These are phyloP conservation scores for Scophthalmus maximus DNA, from an alignment of 2,113 vertebrate species.

Conservation along the genomic window DNA sequence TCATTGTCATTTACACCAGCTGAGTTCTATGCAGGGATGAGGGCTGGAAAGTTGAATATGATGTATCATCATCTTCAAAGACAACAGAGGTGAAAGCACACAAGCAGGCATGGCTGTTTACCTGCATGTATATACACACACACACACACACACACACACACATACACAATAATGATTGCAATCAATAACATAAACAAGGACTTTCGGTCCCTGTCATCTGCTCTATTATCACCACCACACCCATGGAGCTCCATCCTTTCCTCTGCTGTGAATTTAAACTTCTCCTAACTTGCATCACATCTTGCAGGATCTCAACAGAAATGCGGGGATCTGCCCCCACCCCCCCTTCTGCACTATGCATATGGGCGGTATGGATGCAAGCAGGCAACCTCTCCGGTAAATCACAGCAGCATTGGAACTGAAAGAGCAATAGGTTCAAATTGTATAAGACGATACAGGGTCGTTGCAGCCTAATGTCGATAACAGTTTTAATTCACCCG, in stretches of 20 bases:
- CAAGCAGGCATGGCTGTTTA: not conserved
- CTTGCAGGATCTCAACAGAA: constrained; percentile 4
- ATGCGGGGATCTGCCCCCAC: not conserved
- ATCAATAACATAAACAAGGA: constrained; percentile 38
- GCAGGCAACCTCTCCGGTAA: constrained; percentile 22
- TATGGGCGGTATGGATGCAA: not conserved
- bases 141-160: constrained; percentile 17
- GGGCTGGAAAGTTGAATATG: not conserved
- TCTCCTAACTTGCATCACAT: constrained; percentile 58
- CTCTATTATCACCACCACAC: constrained; percentile 56
- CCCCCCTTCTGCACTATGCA: not conserved
- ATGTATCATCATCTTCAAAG: constrained; percentile 4
- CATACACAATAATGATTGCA: constrained; percentile 11
- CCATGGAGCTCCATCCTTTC: constrained; percentile 50
- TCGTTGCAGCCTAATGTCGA: not conserved
- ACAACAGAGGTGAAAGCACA: constrained; percentile 9
- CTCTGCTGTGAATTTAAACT: constrained; percentile 48
- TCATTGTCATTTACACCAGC: no score
- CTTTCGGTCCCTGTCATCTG: constrained; percentile 15
- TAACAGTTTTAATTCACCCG: not conserved
- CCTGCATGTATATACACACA: not conserved
- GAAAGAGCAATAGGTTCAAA: not conserved
- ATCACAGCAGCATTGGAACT: constrained; percentile 38
- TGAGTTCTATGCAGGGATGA: not conserved
- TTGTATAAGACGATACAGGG: not conserved